Evolutionary conservation across 2,888 invertebrate genomes (phyloP).

Genomic region (Marasmarcha lunaedactyla): DNA sequence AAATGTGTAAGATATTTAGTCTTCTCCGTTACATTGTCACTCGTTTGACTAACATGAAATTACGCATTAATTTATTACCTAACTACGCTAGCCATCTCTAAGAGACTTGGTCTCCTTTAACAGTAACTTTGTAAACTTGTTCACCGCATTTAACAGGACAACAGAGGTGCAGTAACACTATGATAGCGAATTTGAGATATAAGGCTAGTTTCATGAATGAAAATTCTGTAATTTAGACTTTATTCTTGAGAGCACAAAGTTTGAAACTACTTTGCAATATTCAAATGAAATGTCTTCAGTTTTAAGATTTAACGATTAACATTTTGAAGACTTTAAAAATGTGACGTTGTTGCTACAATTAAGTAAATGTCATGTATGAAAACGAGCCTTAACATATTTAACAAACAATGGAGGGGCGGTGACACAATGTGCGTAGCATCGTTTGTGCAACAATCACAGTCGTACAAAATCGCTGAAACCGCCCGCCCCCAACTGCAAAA

Average conservation of each 20-base stretch:
- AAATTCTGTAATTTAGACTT: too few species aligned
- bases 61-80: slow-evolving; percentile 53
- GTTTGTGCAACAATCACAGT: slow-evolving; percentile 8
- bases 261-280: too few species aligned
- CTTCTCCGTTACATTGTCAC: slow-evolving; percentile 68
- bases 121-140: slow-evolving; percentile 56
- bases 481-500: slow-evolving; percentile 11
- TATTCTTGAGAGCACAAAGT: too few species aligned
- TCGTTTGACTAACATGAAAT: slow-evolving; percentile 54
- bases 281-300: too few species aligned
- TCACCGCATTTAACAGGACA: slow-evolving; percentile 23
- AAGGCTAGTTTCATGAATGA: too few species aligned
- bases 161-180: neutral
- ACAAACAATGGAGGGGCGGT: too few species aligned
- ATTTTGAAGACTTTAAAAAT: too few species aligned
- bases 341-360: too few species aligned
- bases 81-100: slow-evolving; percentile 66
- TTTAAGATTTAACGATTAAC: too few species aligned
- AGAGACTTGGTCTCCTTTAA: slow-evolving; percentile 58
- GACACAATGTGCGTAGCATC: neutral
- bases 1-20: slow-evolving; percentile 63
- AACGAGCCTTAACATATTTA: too few species aligned
- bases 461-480: too few species aligned
- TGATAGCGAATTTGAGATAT: neutral
- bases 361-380: too few species aligned